Base-by-base conservation (phyloP, 2,888 invertebrate genomes). In the Glaucopsyche alexis region DNA sequence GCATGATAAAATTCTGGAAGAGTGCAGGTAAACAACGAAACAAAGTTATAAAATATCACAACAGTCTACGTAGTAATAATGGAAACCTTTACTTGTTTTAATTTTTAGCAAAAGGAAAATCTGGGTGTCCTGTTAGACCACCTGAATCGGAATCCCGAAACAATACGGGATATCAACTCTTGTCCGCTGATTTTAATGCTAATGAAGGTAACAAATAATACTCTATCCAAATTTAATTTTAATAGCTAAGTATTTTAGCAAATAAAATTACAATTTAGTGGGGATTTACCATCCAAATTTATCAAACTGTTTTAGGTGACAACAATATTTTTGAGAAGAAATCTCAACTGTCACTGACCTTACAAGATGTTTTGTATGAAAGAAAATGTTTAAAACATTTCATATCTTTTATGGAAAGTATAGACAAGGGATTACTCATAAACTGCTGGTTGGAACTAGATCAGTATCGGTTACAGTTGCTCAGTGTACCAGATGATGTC, bases 351-450 rank as follows among this genome's bases (percentile, higher is more conserved):
- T 96, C 96, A 6, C 95, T 96, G 89, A 95, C 94, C 72, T 91
- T 98, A 75, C 89, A 94, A 75, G 96, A 98, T 81, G 95, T 97
- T 77, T 92, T 98, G 16, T 88, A 94, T 42, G 97, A 97, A 86
- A 96, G 96, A 84, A 95, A 95, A 83, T 96, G 96, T 73, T 91
- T 98, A 42, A 95, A 95, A 69, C 97, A 97, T 87, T 97, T 98
- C 85, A 94, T 97, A 73, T 97, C 97, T 81, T 98, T 95, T 87
- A 95, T 98, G 94, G 97, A 98, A 81, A 93, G 95, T n/a, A 94
- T 95, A 77, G 95, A 95, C 74, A 94, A 95, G 73, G 87, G 95
- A 73, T 87, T 94, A 29, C 90, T 96, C 49, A 94, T 97, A 1
- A 95, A 95, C 84, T 96, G 96, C 85, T 97, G 96, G 95, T 84